Conservation (phyloP, 2,113 vertebrate species). For the Casuarius casuarius region DNA sequence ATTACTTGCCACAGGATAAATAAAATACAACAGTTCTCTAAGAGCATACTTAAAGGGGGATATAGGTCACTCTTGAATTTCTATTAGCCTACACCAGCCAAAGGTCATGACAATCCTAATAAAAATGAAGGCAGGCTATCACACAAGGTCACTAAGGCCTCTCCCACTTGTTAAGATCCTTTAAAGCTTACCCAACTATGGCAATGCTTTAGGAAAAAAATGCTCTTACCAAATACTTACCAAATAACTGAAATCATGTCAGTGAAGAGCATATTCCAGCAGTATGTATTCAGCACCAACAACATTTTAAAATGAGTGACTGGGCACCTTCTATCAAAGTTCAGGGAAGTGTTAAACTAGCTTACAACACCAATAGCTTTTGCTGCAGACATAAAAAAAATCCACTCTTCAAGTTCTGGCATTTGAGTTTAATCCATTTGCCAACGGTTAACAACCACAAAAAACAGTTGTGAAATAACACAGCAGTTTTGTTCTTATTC, state of each 20-base stretch:
- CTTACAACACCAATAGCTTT: neutral
- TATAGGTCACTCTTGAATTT: neutral
- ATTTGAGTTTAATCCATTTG: neutral
- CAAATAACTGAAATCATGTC: neutral
- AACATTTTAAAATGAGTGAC: neutral
- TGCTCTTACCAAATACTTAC: neutral
- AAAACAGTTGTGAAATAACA: neutral
- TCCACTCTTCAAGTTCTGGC: neutral
- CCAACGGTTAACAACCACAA: neutral
- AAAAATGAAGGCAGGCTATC: neutral
- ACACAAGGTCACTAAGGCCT: neutral
- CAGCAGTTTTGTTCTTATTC: neutral
- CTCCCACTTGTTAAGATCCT: neutral
- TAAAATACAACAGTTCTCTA: neutral
- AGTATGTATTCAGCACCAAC: neutral
- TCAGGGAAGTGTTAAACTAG: neutral
- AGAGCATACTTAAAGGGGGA: neutral
- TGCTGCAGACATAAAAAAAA: neutral
- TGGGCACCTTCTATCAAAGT: fast-evolving
- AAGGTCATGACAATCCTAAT: neutral
- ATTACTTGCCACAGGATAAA: neutral
- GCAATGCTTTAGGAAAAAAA: neutral
- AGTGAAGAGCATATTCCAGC: neutral
- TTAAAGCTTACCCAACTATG: neutral
- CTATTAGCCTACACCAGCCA: neutral